These are phyloP conservation scores for Calephelis perditalis DNA, from an alignment of 2,888 invertebrate genomes.

Conservation along the genomic window DNA sequence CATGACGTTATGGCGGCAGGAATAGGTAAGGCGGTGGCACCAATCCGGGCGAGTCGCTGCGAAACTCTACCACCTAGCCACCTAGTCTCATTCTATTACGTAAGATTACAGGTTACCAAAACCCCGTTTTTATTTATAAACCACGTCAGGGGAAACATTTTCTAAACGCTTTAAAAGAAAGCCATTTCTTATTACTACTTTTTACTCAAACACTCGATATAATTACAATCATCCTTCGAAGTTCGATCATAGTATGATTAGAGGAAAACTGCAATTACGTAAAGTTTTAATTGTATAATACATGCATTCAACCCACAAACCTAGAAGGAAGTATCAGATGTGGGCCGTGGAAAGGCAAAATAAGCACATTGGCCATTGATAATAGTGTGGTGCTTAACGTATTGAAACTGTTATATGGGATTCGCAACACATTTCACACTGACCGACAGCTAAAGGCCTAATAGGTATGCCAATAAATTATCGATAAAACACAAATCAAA, in stretches of 20 bases:
- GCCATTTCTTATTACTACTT: background rate
- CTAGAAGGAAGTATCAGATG: constrained; percentile 25
- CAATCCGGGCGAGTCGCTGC: too few relatives aligned
- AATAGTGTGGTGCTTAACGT: constrained; percentile 26
- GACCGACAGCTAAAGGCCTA: constrained; percentile 35
- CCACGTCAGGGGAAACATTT: background rate
- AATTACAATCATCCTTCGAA: constrained; percentile 8
- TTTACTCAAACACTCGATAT: background rate
- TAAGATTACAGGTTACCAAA: too few relatives aligned
- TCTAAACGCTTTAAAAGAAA: background rate
- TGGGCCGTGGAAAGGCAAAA: constrained; percentile 29
- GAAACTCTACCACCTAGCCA: too few relatives aligned
- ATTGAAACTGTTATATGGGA: constrained; percentile 25
- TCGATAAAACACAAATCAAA: constrained; percentile 15
- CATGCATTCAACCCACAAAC: constrained; percentile 24
- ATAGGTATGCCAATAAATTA: constrained; percentile 4
- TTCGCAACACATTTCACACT: constrained; percentile 29
- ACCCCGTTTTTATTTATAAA: too few relatives aligned
- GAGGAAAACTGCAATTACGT: constrained; percentile 6
- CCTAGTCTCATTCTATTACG: too few relatives aligned
- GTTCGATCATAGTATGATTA: constrained; percentile 8
- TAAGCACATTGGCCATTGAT: constrained; percentile 23
- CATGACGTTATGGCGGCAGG: too few relatives aligned
- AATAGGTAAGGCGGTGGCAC: too few relatives aligned
- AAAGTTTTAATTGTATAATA: constrained; percentile 7